Base-by-base conservation (phyloP, 92 coral and sea anemone species). In the Actinernus sp. region DNA sequence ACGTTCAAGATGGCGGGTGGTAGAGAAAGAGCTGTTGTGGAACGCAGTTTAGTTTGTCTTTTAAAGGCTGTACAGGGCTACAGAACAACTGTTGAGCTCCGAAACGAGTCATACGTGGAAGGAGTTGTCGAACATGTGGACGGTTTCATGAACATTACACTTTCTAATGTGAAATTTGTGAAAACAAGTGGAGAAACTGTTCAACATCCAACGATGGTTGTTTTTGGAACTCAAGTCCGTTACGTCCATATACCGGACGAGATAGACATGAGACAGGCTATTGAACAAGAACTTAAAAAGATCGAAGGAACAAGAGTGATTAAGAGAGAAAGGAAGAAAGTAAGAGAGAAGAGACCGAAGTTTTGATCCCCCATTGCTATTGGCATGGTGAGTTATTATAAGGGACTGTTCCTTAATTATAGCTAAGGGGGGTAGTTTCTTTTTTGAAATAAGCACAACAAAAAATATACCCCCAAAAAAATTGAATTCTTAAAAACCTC, bases 231-330 rank as follows among this genome's bases (percentile, higher is more conserved):
- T 41, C 93, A 95, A 66, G 78, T 95, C 26, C 88, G 99, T 22
- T 95, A 79, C 47, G 97, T 95, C 49, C 99, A 91, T 11, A 95
- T 95, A 60, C 99, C 99, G 1, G 99, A 95, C 63, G 90, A 77
- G 64, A 95, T 95, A 31, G 91, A 86, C 65, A 95, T 95, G 99
- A 76, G 92, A 26, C 63, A 88, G 41, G 99, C 99, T 18, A 95
- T 95, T n/a, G 96, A 91, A 49, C 73, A 72, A 20, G 86, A 95
- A 64, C 76, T 95, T 18, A 58, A 39, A 58, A 62, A 71, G 27
- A 57, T 89, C 49, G 74, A 33, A 33, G 82, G 58, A n/a, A 53
- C 97, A 48, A 81, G 92, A 26, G 49, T 45, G 34, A 76, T 71
- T 2, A 83, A 70, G 50, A 71, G 74, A 38, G 80, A 66, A 27